These are phyloP conservation scores for Micropoecilia bifurca DNA, from an alignment of 2,797 vertebrate species.

Conservation along the genomic window DNA sequence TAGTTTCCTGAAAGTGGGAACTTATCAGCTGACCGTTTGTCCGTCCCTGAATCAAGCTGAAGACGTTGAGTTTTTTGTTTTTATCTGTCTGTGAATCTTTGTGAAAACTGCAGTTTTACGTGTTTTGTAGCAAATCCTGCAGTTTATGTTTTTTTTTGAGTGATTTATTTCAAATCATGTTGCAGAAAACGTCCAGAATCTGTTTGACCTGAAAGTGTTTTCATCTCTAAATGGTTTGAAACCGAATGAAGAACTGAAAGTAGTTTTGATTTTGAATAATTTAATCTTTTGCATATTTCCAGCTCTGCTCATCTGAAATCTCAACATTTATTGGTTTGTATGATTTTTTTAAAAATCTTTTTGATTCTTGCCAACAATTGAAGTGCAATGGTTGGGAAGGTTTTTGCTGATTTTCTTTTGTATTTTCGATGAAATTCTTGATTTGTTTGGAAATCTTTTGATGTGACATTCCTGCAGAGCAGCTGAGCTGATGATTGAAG, in stretches of 20 bases:
- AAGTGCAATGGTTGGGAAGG: conserved; percentile 41
- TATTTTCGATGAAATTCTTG: conserved; percentile 41
- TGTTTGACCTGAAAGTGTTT: background rate
- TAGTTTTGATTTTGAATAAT: background rate
- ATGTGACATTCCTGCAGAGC: conserved; percentile 46
- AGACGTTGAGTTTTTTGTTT: background rate
- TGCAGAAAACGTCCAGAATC: background rate
- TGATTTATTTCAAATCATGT: conserved; percentile 19
- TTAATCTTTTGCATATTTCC: background rate
- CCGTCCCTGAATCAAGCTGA: conserved; percentile 32
- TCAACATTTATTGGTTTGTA: conserved; percentile 3
- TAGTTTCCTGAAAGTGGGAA: conserved; percentile 1
- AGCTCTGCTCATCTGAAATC: conserved; percentile 12
- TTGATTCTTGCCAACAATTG: conserved; percentile 12
- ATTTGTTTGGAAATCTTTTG: conserved; percentile 44
- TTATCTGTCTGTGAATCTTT: conserved; percentile 14
- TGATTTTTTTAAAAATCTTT: conserved; percentile 25
- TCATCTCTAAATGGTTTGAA: conserved; percentile 1
- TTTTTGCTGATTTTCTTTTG: conserved; percentile 31
- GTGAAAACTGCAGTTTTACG: conserved; percentile 8
- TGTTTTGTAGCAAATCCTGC: background rate
- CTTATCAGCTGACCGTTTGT: conserved; percentile 21
- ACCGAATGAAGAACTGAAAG: conserved; percentile 34
- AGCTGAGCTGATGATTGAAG: conserved; percentile 41
- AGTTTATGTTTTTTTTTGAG: conserved; percentile 7